phyloP scores from a whole-genome alignment of 2,888 invertebrate species.

The Beris morrisii region DNA sequence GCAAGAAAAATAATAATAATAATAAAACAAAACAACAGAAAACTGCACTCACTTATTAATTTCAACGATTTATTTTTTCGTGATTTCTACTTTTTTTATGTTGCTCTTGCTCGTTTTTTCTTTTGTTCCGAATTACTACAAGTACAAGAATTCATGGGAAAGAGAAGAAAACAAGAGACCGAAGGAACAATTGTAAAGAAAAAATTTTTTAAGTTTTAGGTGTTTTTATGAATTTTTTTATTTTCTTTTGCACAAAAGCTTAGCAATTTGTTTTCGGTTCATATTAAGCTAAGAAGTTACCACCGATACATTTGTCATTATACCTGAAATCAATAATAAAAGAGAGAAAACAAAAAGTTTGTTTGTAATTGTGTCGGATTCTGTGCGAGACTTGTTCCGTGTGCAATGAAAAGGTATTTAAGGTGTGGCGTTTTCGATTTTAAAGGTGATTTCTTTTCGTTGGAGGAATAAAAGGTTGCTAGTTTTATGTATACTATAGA shows the following conservation, averaged over 20 bases:
- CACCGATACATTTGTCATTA: conserved; percentile 35
- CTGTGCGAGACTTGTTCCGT: too few relatives aligned
- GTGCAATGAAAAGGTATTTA: too few relatives aligned
- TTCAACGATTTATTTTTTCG: not conserved
- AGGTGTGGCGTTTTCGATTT: too few relatives aligned
- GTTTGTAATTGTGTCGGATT: conserved; percentile 32
- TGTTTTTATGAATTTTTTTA: not conserved
- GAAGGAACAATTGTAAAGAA: not conserved
- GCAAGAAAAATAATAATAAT: conserved; percentile 4
- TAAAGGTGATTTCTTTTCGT: too few relatives aligned
- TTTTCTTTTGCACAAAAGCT: not conserved
- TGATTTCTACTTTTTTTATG: not conserved
- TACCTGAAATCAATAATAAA: conserved; percentile 30
- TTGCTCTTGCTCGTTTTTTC: not conserved
- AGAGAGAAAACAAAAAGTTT: conserved; percentile 23
- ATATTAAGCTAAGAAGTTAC: conserved; percentile 31
- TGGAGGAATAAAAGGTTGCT: too few relatives aligned
- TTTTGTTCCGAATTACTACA: too few relatives aligned
- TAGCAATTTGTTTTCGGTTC: not conserved
- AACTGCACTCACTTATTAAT: not conserved
- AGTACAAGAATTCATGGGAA: too few relatives aligned
- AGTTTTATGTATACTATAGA: too few relatives aligned
- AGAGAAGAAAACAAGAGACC: not conserved
- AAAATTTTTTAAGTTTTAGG: not conserved
- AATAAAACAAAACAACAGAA: conserved; percentile 10